Evolutionary conservation across 2,797 vertebrate species (phyloP), one percentile per base, ranked within the genome.

Genomic region (Trachops cirrhosus): DNA sequence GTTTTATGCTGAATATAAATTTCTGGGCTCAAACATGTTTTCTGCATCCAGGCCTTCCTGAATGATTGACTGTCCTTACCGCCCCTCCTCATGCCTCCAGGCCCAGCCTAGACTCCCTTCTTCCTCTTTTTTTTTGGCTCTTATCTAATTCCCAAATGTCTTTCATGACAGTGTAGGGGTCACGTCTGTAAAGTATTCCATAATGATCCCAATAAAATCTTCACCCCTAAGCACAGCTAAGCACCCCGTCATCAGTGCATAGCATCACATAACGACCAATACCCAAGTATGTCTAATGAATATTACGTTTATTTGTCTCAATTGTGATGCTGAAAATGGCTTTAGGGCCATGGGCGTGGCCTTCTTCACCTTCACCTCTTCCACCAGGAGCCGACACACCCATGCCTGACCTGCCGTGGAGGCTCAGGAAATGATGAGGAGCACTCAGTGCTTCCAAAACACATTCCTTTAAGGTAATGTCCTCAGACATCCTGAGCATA

Each of bases 1-100:
- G 64, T 26, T 48, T 93, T 48, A n/a, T 2, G 52, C 41, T 91
- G 59, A 94, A 34, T 89, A 29, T 95, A 82, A 93, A 74, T 50
- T 7, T 46, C 10, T 21, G 14, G n/a, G 3, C 7, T 96, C 59
- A 75, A 16, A 82, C 7, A 44, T 50, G 2, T 29, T 52, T 71
- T 87, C 73, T 64, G 10, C 32, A 78, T 34, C 44, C 14, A 79
- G 12, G 5, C 22, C 34, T 24, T 83, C 11, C 37, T 74, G 11
- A 62, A 48, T 18, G 39, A 14, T 21, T 90, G 29, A 57, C 10
- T 91, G 7, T 3, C 9, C 10, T 67, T 32, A 37, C n/a, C n/a
- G n/a, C n/a, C 6, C 32, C 16, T 6, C 6, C 8, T 54, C 64
- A 24, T n/a, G 4, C 29, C 46, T 80, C 2, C 24, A 67, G 3